Conservation (phyloP, 2,113 vertebrate species). For the Pelodiscus sinensis region DNA sequence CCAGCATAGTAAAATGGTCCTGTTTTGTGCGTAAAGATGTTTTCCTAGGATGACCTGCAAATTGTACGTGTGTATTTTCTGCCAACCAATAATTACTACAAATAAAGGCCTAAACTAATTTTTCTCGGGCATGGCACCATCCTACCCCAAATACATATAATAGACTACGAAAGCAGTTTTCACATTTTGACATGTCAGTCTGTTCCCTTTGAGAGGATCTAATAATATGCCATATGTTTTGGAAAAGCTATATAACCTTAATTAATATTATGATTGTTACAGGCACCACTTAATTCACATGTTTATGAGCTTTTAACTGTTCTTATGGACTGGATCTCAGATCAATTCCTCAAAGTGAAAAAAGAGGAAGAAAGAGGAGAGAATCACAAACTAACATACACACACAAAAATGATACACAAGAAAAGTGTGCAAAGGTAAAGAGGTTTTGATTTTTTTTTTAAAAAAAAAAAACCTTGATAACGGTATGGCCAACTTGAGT, state of each 20-base stretch:
- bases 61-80: not conserved
- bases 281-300: slow-evolving; percentile 75
- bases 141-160: not conserved
- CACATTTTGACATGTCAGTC: not conserved
- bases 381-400: slow-evolving; percentile 31
- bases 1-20: not conserved
- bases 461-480: not conserved
- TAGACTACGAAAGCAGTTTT: not conserved
- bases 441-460: not conserved
- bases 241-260: not conserved
- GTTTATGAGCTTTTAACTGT: slow-evolving; percentile 80
- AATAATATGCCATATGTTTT: not conserved
- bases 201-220: not conserved
- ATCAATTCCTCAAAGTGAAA: slow-evolving; percentile 75
- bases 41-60: not conserved
- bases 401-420: slow-evolving; percentile 57
- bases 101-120: not conserved
- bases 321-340: slow-evolving; percentile 89
- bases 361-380: slow-evolving; percentile 56
- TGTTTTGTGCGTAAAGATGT: not conserved
- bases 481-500: not conserved
- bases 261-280: slow-evolving; percentile 32
- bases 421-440: slow-evolving; percentile 89
- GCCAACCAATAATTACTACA: not conserved
- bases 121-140: not conserved